phyloP scores from a whole-genome alignment of 2,113 vertebrate genomes.

The Tricholaema leucomelas region DNA sequence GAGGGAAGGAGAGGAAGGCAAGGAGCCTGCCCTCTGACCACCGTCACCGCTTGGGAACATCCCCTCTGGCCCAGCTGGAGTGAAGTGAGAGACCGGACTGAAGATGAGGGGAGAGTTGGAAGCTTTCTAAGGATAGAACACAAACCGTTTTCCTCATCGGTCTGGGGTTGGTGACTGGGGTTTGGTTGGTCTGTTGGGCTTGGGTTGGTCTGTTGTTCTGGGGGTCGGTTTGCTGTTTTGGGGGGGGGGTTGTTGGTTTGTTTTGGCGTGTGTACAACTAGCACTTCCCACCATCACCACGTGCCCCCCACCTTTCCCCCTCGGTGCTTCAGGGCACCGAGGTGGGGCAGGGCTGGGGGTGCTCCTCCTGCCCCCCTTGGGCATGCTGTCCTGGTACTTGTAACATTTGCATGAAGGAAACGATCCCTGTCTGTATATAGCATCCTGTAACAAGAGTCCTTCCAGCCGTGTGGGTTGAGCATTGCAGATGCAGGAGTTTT shows the following conservation, averaged over 20 bases:
- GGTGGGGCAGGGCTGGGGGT: not conserved
- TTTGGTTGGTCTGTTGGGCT: too few species aligned
- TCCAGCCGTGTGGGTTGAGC: slow-evolving; percentile 63
- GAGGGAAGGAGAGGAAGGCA: not conserved
- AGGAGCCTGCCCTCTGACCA: not conserved
- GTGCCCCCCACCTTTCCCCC: slow-evolving; percentile 10
- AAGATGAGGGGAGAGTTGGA: slow-evolving; percentile 30
- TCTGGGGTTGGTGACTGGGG: not conserved
- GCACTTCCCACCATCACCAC: slow-evolving; percentile 25
- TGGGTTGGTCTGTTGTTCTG: too few species aligned
- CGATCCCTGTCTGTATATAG: slow-evolving; percentile 78
- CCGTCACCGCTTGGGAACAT: slow-evolving; percentile 10
- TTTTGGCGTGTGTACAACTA: slow-evolving; percentile 62
- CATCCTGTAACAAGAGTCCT: slow-evolving; percentile 73
- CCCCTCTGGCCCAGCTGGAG: slow-evolving; percentile 39
- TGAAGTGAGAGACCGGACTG: slow-evolving; percentile 18
- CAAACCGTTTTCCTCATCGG: not conserved
- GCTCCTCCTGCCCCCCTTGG: slow-evolving; percentile 50
- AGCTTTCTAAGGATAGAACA: slow-evolving; percentile 40
- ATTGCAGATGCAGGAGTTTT: slow-evolving; percentile 64
- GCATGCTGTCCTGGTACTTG: slow-evolving; percentile 78
- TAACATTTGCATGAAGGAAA: slow-evolving; percentile 81
- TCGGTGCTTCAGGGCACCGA: slow-evolving; percentile 46
- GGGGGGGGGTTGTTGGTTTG: not conserved
- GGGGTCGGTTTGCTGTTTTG: too few species aligned